A percentile compares a stretch with the other conserved stretches of the same genome.
These are phyloP conservation scores for Mastigias papua DNA, from an alignment of 30 jellyfish, hydroid and myxozoan genomes.

Conservation along the genomic window DNA sequence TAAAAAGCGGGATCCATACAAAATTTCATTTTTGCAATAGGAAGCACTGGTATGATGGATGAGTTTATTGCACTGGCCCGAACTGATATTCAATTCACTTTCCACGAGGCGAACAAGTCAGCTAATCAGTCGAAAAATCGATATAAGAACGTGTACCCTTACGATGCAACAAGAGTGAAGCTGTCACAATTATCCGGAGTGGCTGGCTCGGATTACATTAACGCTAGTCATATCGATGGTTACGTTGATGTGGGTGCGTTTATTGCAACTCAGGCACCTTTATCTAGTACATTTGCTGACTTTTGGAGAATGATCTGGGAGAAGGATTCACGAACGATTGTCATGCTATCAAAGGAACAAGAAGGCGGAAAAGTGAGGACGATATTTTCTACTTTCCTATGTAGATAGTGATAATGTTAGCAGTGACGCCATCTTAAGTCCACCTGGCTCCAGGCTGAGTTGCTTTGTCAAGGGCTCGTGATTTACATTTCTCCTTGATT, in stretches of 20 bases:
- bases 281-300: slow-evolving; percentile 84
- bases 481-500: too few relatives aligned
- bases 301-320: slow-evolving; percentile 99
- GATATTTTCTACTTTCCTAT: neutral
- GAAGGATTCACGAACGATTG: slow-evolving; percentile 85
- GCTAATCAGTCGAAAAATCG: slow-evolving; percentile 90
- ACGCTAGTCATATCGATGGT: slow-evolving; percentile 91
- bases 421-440: too few relatives aligned
- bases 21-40: slow-evolving; percentile 33
- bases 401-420: too few relatives aligned
- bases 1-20: too few relatives aligned
- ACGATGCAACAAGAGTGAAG: slow-evolving; percentile 90
- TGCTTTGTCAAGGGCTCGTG: too few relatives aligned
- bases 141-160: slow-evolving; percentile 96
- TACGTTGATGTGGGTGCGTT: slow-evolving; percentile 78
- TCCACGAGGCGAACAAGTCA: slow-evolving; percentile 82
- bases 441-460: too few relatives aligned
- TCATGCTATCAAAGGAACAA: slow-evolving; percentile 88
- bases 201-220: slow-evolving; percentile 92
- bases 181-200: slow-evolving; percentile 70
- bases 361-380: slow-evolving; percentile 87
- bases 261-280: slow-evolving; percentile 98
- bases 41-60: slow-evolving; percentile 95
- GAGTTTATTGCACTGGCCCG: too few relatives aligned
- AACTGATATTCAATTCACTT: slow-evolving; percentile 72